Conservation (phyloP, 2,113 vertebrate genomes). For the Madoqua kirkii region DNA sequence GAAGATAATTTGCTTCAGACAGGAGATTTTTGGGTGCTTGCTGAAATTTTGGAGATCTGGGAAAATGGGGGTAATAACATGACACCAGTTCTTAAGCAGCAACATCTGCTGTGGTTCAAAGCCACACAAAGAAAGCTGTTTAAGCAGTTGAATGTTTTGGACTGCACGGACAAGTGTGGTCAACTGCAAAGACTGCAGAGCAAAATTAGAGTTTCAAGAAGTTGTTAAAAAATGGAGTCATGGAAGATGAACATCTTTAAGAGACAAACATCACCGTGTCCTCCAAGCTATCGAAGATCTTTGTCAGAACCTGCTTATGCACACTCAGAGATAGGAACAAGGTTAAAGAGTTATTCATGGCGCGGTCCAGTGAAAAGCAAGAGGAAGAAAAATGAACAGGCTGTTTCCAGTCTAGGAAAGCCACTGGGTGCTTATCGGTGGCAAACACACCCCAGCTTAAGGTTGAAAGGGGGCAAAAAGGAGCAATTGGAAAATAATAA, state of each 20-base stretch:
- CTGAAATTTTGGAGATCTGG: slow-evolving; percentile 58
- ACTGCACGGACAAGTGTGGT: slow-evolving; percentile 63
- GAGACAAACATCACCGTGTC: slow-evolving; percentile 67
- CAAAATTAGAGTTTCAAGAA: slow-evolving; percentile 28
- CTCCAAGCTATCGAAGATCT: slow-evolving; percentile 76
- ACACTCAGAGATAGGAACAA: slow-evolving; percentile 35
- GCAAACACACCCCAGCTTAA: slow-evolving; percentile 70
- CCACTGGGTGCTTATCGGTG: slow-evolving; percentile 66
- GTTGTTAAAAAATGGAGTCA: slow-evolving; percentile 43
- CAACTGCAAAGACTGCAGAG: slow-evolving; percentile 39
- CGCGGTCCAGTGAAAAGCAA: slow-evolving; percentile 70
- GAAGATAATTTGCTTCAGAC: slow-evolving; percentile 35
- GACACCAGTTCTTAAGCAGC: slow-evolving; percentile 69
- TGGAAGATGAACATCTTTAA: slow-evolving; percentile 80
- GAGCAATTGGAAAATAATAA: slow-evolving; percentile 17
- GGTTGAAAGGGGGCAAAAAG: slow-evolving; percentile 61
- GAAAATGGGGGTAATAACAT: slow-evolving; percentile 64
- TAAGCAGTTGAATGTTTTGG: slow-evolving; percentile 62
- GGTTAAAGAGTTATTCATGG: slow-evolving; percentile 76
- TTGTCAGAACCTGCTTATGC: slow-evolving; percentile 77
- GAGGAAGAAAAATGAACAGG: slow-evolving; percentile 67
- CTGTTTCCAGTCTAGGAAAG: slow-evolving; percentile 57
- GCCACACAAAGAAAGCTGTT: slow-evolving; percentile 56
- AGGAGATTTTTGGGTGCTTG: slow-evolving; percentile 49
- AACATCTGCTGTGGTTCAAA: slow-evolving; percentile 67